A percentile compares a stretch with the other conserved stretches of the same genome.
These are phyloP conservation scores for cattle (Bos taurus) DNA, from an alignment of 2,113 vertebrate genomes.

Conservation along the genomic window DNA sequence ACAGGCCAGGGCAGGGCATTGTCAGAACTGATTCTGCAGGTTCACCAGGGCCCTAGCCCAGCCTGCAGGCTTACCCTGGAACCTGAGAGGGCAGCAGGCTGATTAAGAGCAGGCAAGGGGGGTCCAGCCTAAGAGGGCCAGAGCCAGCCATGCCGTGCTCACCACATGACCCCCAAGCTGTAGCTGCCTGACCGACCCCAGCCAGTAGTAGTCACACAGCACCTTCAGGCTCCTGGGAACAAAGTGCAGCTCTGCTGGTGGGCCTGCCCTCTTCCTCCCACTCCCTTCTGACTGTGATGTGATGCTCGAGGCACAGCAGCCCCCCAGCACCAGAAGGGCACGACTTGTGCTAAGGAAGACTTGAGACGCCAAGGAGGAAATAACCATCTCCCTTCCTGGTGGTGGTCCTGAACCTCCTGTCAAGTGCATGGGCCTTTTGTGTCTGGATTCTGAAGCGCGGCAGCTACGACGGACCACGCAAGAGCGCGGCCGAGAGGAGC, in stretches of 20 bases:
- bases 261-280: neutral
- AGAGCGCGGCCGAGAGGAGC: neutral
- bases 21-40: neutral
- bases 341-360: neutral
- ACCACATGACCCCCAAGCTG: neutral
- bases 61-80: neutral
- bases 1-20: neutral
- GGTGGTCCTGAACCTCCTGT: neutral
- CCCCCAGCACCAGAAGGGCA: neutral
- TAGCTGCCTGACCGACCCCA: neutral
- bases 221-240: neutral
- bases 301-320: neutral
- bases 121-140: neutral
- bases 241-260: neutral
- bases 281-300: neutral
- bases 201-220: neutral
- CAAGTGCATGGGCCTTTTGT: neutral
- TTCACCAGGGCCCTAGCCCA: neutral
- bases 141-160: neutral
- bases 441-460: neutral
- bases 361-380: neutral
- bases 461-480: accelerated
- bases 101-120: too few relatives aligned
- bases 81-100: too few relatives aligned
- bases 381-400: too few relatives aligned